A percentile compares a stretch with the other conserved stretches of the same genome.
Conservation (phyloP, 2,797 vertebrate genomes). For the Poeciliopsis gracilis region DNA sequence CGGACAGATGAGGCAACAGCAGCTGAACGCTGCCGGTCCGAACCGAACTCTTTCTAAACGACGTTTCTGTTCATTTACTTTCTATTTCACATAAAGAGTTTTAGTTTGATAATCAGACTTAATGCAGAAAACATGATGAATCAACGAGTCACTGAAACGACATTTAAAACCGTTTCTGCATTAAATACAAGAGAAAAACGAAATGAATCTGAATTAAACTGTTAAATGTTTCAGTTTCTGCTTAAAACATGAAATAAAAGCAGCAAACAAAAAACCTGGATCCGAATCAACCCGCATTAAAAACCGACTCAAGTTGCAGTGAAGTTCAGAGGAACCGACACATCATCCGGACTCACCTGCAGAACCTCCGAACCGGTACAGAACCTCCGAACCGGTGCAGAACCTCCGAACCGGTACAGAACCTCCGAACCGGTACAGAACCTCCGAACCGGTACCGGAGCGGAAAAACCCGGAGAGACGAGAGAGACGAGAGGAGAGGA, state of each 20-base stretch:
- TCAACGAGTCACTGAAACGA: background rate
- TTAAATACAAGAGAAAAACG: background rate
- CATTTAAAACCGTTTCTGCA: background rate
- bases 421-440: background rate
- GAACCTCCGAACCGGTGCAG: background rate
- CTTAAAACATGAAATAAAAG: background rate
- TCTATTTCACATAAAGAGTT: background rate
- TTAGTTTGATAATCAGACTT: background rate
- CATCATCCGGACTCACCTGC: conserved; percentile 4
- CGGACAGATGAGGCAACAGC: conserved; percentile 17
- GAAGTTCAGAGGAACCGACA: conserved; percentile 31
- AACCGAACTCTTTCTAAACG: background rate
- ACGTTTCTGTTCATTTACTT: background rate
- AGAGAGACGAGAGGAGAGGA: background rate
- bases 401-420: background rate
- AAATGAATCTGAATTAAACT: background rate
- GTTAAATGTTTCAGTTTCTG: background rate
- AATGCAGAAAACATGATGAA: background rate
- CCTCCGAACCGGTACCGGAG: no score
- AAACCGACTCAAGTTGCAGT: background rate
- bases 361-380: background rate
- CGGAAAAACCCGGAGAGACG: background rate
- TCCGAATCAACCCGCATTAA: background rate
- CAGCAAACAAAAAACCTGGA: background rate
- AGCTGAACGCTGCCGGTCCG: background rate